phyloP scores from a whole-genome alignment of 1,140 invertebrate genomes.

The Sycophila sp. region DNA sequence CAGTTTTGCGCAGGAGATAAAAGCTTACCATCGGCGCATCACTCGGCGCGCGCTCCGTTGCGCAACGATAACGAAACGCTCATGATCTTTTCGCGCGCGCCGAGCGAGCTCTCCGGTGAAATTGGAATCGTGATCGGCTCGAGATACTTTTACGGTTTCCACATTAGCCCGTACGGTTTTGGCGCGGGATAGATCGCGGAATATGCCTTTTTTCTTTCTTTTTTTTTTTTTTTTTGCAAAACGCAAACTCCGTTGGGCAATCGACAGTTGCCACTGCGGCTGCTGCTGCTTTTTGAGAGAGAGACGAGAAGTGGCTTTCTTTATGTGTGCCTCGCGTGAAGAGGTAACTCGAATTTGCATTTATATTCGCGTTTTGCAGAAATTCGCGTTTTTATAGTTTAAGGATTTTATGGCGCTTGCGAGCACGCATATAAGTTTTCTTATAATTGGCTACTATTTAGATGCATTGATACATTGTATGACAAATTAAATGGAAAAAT shows the following conservation, averaged over 20 bases:
- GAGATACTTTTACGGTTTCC: not conserved
- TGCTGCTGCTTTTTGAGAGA: too few relatives aligned
- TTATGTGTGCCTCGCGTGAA: not conserved
- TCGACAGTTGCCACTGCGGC: too few relatives aligned
- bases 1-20: not conserved
- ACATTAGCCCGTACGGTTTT: not conserved
- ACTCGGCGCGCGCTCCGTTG: too few relatives aligned
- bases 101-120: too few relatives aligned
- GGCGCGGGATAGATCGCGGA: not conserved
- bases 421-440: too few relatives aligned
- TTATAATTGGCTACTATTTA: too few relatives aligned
- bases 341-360: not conserved
- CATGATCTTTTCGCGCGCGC: not conserved
- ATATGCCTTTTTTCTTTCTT: not conserved
- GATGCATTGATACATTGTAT: too few relatives aligned
- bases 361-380: too few relatives aligned
- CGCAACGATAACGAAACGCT: not conserved
- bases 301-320: not conserved
- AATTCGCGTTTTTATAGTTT: too few relatives aligned
- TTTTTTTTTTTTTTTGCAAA: constrained; percentile 2
- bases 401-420: too few relatives aligned
- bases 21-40: not conserved
- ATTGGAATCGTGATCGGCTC: constrained; percentile 25
- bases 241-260: not conserved
- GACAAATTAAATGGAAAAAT: too few relatives aligned